Percentiles rank a stretch among this genome's conserved stretches.
Conservation (phyloP, 2,888 invertebrate species). For the Mallateleia sp. region DNA sequence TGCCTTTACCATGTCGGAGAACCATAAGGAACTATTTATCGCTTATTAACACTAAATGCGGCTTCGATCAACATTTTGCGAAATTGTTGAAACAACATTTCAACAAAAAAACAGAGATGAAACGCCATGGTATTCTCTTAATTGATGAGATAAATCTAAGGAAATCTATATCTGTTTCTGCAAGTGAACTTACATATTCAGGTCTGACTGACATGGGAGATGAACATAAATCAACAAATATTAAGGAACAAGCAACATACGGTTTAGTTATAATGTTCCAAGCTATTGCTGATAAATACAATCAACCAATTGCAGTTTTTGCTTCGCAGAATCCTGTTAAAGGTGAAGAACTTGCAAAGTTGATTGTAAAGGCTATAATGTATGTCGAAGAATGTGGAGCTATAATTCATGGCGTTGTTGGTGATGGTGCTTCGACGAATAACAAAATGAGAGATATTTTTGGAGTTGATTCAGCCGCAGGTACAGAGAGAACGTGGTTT, state of each 20-base stretch:
- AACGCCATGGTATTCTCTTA: conserved; percentile 66
- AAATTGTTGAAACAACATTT: conserved; percentile 63
- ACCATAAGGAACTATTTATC: conserved; percentile 72
- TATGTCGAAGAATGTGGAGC: conserved; percentile 46
- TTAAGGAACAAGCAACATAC: conserved; percentile 67
- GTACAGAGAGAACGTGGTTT: conserved; percentile 27
- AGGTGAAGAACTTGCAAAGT: conserved; percentile 70
- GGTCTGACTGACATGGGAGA: conserved; percentile 77
- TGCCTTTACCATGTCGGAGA: conserved; percentile 66
- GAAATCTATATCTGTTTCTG: conserved; percentile 64
- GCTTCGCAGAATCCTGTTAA: conserved; percentile 70
- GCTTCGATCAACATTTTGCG: conserved; percentile 71
- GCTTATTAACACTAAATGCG: conserved; percentile 55
- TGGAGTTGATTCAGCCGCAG: neutral
- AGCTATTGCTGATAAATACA: conserved; percentile 60
- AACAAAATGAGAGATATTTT: conserved; percentile 41
- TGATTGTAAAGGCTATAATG: conserved; percentile 48
- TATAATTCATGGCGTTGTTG: conserved; percentile 45
- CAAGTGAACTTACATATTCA: conserved; percentile 67
- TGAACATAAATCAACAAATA: conserved; percentile 30
- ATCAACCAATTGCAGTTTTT: conserved; percentile 77
- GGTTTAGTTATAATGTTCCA: conserved; percentile 76
- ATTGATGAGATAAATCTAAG: conserved; percentile 76
- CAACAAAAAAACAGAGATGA: conserved; percentile 29
- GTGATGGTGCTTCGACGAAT: conserved; percentile 49